Base-by-base conservation (phyloP, 2,888 invertebrate species). In the Pharmacophagus antenor region DNA sequence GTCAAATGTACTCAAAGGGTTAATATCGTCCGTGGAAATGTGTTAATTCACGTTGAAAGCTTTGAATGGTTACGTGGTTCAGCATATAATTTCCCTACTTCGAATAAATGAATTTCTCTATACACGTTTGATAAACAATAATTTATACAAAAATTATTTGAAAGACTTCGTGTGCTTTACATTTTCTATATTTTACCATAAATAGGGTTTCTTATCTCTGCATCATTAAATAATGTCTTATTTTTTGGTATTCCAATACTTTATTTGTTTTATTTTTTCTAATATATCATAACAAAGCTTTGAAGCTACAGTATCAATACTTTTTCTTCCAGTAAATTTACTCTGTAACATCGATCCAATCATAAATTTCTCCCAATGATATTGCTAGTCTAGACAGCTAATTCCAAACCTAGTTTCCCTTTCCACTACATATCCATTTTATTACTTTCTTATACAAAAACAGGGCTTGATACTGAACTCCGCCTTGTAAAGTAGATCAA, bases 351-450 rank as follows among this genome's bases (percentile, higher is more conserved):
- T 4, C 25, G 54, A 31, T 25, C 44, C 54, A 27, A 31, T 54
- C 21, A 8, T 20, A 27, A 53, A 55, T 55, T 6, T 31, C 55
- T 12, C 7, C 27, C 31, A 22, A 31, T 55, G 21, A 21, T 55
- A 55, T 47, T 21, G 22, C 31, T 31, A 31, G 55, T 55, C 55
- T 55, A 55, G 55, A 55, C 54, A 54, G 44, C 20, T 25, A 15
- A 47, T 47, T 54, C 21, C 54, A 20, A 46, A 21, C 21, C 17
- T 4, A 5, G 17, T 37, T 56, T 15, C 42, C 17, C 17, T 42
- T 42, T 42, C 17, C 42, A 31, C 27, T 56, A 23, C 23, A 20
- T 27, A 46, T 0, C 8, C 31, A 46, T 53, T 53, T 53, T 53
- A 20, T 7, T 27, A 25, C 44, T 27, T 27, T 44, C 27, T 27